phyloP scores from a whole-genome alignment of 2,797 vertebrate species.

The Prunella strophiata region DNA sequence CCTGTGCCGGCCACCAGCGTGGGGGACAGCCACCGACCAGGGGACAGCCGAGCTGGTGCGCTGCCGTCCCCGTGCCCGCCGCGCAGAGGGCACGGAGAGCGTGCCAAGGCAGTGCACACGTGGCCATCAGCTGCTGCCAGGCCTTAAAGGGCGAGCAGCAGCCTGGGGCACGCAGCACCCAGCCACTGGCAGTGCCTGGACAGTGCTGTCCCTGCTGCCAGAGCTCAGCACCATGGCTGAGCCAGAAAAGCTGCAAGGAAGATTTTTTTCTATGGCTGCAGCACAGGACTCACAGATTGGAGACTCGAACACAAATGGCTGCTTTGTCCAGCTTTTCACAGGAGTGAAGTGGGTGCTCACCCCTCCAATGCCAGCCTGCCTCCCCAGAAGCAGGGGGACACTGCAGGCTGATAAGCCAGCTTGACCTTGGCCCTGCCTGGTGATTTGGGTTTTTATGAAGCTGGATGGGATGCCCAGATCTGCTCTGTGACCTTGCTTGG shows the following conservation, averaged over 20 bases:
- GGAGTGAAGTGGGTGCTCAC: neutral
- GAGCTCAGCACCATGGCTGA: neutral
- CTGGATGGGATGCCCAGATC: neutral
- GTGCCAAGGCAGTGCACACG: conserved; percentile 46
- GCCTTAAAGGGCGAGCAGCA: conserved; percentile 63
- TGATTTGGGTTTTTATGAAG: neutral
- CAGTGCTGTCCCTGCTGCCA: neutral
- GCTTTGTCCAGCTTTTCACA: neutral
- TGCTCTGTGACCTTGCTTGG: neutral
- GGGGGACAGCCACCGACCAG: neutral
- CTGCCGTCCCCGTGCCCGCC: neutral
- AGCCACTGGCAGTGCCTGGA: neutral
- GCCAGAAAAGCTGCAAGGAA: neutral
- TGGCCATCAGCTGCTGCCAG: conserved; percentile 54
- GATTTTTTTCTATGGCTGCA: neutral
- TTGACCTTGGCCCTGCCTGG: neutral
- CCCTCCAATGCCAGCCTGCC: accelerated
- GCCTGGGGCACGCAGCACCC: neutral
- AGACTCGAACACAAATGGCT: neutral
- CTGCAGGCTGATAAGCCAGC: neutral
- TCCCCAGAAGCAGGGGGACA: neutral
- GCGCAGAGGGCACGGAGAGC: neutral
- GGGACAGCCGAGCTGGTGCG: neutral
- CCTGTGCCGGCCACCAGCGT: neutral
- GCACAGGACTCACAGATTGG: neutral